Percentiles rank a stretch among this genome's conserved stretches.
These are phyloP conservation scores for Drosophila mimetica DNA, from an alignment of 2,888 invertebrate genomes.

Conservation along the genomic window DNA sequence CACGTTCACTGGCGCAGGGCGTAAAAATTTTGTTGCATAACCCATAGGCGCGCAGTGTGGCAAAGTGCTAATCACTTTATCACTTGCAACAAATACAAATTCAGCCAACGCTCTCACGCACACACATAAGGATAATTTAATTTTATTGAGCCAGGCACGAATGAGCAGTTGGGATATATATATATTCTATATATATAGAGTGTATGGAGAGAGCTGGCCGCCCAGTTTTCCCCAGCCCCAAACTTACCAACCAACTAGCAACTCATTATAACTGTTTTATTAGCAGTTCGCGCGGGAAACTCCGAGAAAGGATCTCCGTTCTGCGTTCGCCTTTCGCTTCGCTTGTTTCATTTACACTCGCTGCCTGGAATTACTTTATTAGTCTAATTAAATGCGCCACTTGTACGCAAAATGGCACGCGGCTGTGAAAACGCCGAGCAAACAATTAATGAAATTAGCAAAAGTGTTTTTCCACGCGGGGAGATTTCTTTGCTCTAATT, in stretches of 20 bases:
- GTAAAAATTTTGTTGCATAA: slow-evolving; percentile 68
- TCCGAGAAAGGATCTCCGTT: slow-evolving; percentile 15
- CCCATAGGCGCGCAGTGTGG: slow-evolving; percentile 13
- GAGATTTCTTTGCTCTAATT: slow-evolving; percentile 36
- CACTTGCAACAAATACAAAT: slow-evolving; percentile 44
- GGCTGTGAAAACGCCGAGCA: slow-evolving; percentile 44
- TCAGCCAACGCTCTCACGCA: slow-evolving; percentile 24
- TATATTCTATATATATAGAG: background rate
- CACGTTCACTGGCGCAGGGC: slow-evolving; percentile 4
- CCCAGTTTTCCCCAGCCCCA: slow-evolving; percentile 17
- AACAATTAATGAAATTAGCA: slow-evolving; percentile 76
- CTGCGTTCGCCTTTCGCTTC: slow-evolving; percentile 25
- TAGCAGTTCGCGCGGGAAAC: slow-evolving; percentile 47
- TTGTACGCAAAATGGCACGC: slow-evolving; percentile 58
- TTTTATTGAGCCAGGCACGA: slow-evolving; percentile 61
- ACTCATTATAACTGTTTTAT: slow-evolving; percentile 79
- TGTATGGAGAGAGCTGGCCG: background rate
- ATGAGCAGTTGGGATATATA: slow-evolving; percentile 25
- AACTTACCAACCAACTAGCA: slow-evolving; percentile 41
- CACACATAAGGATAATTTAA: slow-evolving; percentile 51
- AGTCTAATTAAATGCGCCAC: slow-evolving; percentile 76
- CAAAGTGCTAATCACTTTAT: slow-evolving; percentile 51
- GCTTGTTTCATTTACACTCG: slow-evolving; percentile 57
- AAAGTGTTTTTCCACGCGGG: slow-evolving; percentile 46
- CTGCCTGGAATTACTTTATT: slow-evolving; percentile 75